Percentiles rank a stretch among this genome's conserved stretches.
phyloP scores from a whole-genome alignment of 1,140 invertebrate genomes.

The Drosophila fuyamai region DNA sequence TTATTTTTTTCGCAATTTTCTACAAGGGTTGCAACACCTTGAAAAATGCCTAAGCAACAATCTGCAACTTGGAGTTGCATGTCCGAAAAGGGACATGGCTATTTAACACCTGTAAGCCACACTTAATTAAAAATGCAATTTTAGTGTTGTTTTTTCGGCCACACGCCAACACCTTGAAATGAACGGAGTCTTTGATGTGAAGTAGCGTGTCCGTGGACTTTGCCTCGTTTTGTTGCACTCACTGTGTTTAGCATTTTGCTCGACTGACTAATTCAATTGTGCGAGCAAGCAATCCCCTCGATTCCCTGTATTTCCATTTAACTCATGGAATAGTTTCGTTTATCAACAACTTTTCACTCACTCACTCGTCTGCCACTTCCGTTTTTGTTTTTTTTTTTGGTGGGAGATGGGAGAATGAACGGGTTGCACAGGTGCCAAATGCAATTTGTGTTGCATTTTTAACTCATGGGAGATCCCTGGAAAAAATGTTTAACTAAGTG shows the following conservation, averaged over 20 bases:
- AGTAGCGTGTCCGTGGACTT: slow-evolving; percentile 32
- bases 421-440: slow-evolving; percentile 69
- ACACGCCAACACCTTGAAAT: slow-evolving; percentile 59
- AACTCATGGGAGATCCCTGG: slow-evolving; percentile 50
- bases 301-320: neutral
- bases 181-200: slow-evolving; percentile 45
- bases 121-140: slow-evolving; percentile 68
- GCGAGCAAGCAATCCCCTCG: slow-evolving; percentile 20
- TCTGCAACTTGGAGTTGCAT: slow-evolving; percentile 53
- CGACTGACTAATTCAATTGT: slow-evolving; percentile 74
- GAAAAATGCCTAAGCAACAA: slow-evolving; percentile 12
- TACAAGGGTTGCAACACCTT: slow-evolving; percentile 25
- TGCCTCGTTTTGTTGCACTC: slow-evolving; percentile 50
- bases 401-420: neutral
- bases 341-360: slow-evolving; percentile 73
- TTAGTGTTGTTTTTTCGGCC: slow-evolving; percentile 35
- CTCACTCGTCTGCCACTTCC: slow-evolving; percentile 57
- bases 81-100: slow-evolving; percentile 43
- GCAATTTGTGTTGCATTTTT: slow-evolving; percentile 82
- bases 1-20: neutral
- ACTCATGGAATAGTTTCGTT: slow-evolving; percentile 51
- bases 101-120: slow-evolving; percentile 74
- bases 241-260: slow-evolving; percentile 54
- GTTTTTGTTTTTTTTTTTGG: slow-evolving; percentile 5
- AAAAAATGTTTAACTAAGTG: slow-evolving; percentile 28